Conservation (phyloP, 2,797 vertebrate genomes). For the Bucorvus abyssinicus region DNA sequence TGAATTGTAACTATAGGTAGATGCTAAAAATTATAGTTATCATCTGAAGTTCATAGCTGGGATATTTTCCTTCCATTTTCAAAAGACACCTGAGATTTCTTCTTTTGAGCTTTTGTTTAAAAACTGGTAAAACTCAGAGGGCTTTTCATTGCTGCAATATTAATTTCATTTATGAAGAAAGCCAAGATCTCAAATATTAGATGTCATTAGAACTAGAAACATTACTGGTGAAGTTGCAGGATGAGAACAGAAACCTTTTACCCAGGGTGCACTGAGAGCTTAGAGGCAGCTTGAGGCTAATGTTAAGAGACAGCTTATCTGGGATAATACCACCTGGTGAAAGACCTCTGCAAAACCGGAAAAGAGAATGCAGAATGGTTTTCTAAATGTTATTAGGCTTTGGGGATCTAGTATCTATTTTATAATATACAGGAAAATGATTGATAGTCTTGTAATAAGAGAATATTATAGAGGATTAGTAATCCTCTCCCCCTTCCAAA, state of each 20-base stretch:
- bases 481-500: neutral
- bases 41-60: neutral
- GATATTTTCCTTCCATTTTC: neutral
- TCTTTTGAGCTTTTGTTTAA: neutral
- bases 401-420: neutral
- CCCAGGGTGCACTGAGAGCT: neutral
- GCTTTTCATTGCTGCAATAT: neutral
- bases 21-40: neutral
- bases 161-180: slow-evolving; percentile 30
- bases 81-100: neutral
- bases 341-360: neutral
- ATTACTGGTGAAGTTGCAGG: neutral
- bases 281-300: neutral
- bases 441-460: neutral
- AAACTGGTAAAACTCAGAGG: neutral
- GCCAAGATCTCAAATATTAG: slow-evolving; percentile 33
- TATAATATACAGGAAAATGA: neutral
- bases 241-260: neutral
- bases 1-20: neutral
- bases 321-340: neutral
- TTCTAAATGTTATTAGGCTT: slow-evolving; percentile 6
- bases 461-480: neutral
- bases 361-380: neutral
- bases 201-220: slow-evolving; percentile 14
- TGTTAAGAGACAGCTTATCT: neutral